phyloP scores from a whole-genome alignment of 2,888 invertebrate species.

The Agrochola macilenta region DNA sequence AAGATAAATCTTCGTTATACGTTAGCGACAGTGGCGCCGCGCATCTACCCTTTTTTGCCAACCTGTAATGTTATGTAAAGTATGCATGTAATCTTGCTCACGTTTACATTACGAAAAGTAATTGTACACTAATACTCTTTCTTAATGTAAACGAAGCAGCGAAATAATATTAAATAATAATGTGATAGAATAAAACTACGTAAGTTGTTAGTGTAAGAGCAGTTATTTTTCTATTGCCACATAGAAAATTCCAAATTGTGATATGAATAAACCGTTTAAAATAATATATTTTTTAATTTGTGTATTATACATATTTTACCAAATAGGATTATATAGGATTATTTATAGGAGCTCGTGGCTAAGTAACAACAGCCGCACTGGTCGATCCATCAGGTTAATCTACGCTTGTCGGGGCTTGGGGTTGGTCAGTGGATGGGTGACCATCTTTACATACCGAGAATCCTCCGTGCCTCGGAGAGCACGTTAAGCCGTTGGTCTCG shows the following conservation, averaged over 20 bases:
- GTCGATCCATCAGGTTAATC: too few species aligned
- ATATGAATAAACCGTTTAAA: slow-evolving; percentile 76
- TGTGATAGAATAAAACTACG: slow-evolving; percentile 17
- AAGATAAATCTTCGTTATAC: background rate
- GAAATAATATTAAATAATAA: slow-evolving; percentile 21
- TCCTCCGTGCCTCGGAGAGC: too few species aligned
- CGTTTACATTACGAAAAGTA: slow-evolving; percentile 26
- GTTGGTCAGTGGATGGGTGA: too few species aligned
- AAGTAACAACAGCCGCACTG: too few species aligned
- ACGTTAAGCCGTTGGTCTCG: too few species aligned
- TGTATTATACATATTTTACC: too few species aligned
- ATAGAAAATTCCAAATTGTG: slow-evolving; percentile 76
- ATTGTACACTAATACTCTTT: background rate
- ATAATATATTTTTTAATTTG: slow-evolving; percentile 18
- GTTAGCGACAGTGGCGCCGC: background rate
- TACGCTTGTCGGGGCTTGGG: too few species aligned
- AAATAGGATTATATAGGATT: too few species aligned
- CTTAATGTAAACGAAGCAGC: background rate
- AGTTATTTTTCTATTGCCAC: slow-evolving; percentile 73
- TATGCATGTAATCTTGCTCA: background rate
- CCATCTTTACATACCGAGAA: too few species aligned
- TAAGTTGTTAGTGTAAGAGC: slow-evolving; percentile 55
- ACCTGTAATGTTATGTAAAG: background rate
- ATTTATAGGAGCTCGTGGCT: too few species aligned
- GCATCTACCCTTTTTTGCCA: slow-evolving; percentile 12